Evolutionary conservation across 2,888 invertebrate species (phyloP).

Genomic region (Eledona agricola): DNA sequence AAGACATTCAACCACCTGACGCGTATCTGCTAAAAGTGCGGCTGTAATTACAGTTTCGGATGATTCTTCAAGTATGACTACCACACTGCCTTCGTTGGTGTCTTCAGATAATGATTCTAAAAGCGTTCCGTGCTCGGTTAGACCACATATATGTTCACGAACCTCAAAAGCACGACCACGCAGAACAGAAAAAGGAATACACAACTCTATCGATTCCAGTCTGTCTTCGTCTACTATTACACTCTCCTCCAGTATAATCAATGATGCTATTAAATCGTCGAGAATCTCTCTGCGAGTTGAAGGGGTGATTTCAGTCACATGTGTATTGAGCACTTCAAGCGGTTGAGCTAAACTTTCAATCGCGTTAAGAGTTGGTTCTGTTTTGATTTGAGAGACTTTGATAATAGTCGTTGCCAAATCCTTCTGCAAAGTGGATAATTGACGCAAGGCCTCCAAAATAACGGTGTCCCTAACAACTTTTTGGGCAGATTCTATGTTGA

Average conservation of each 20-base stretch:
- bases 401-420: slow-evolving; percentile 54
- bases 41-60: slow-evolving; percentile 48
- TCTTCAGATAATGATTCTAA: slow-evolving; percentile 43
- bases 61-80: slow-evolving; percentile 49
- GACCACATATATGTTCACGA: slow-evolving; percentile 55
- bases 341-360: slow-evolving; percentile 65
- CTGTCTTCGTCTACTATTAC: slow-evolving; percentile 51
- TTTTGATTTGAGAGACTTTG: slow-evolving; percentile 51
- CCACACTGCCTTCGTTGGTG: slow-evolving; percentile 43
- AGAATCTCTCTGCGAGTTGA: slow-evolving; percentile 49
- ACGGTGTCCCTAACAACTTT: slow-evolving; percentile 51
- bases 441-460: slow-evolving; percentile 55
- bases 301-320: slow-evolving; percentile 52
- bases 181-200: slow-evolving; percentile 50
- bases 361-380: slow-evolving; percentile 59
- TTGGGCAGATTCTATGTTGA: slow-evolving; percentile 58
- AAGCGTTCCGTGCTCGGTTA: slow-evolving; percentile 48
- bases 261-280: slow-evolving; percentile 54
- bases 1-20: slow-evolving; percentile 41
- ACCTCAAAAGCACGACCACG: slow-evolving; percentile 53
- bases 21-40: slow-evolving; percentile 50
- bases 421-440: slow-evolving; percentile 57
- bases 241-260: slow-evolving; percentile 57
- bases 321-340: slow-evolving; percentile 61
- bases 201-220: slow-evolving; percentile 50